Conservation (phyloP, 1,140 invertebrate species). For the Philopotamus ludificatus region DNA sequence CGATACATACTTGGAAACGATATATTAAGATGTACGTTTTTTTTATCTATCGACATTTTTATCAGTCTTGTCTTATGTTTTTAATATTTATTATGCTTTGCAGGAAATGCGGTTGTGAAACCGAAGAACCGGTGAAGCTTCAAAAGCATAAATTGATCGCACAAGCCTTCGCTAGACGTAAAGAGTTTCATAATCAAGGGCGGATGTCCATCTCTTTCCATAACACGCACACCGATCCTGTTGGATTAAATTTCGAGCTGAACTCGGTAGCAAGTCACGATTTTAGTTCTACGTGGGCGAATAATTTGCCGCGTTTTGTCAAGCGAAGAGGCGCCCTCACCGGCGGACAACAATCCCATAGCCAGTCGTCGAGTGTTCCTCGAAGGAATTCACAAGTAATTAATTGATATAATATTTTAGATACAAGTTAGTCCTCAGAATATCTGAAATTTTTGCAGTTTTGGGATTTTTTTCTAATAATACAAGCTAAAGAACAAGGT, state of each 20-base stretch:
- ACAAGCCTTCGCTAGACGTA: conserved; percentile 84
- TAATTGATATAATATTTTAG: no score
- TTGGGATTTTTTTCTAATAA: no score
- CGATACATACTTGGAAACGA: conserved; percentile 78
- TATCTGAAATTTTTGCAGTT: no score
- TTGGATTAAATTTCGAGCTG: conserved; percentile 82
- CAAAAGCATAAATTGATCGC: conserved; percentile 89
- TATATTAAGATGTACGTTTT: conserved; percentile 73
- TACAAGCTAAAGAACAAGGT: no score
- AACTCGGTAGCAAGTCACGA: conserved; percentile 76
- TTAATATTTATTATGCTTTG: neutral
- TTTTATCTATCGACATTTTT: conserved; percentile 1
- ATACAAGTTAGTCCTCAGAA: conserved; percentile 43
- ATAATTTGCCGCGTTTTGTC: conserved; percentile 82
- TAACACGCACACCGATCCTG: conserved; percentile 84
- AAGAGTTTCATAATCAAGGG: conserved; percentile 78
- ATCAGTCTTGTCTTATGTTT: neutral
- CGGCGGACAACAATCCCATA: conserved; percentile 59
- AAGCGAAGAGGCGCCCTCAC: conserved; percentile 76
- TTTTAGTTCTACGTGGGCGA: conserved; percentile 82
- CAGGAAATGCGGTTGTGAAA: conserved; percentile 68
- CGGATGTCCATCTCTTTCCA: conserved; percentile 83
- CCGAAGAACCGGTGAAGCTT: conserved; percentile 69
- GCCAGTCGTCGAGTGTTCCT: conserved; percentile 54
- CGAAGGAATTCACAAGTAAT: conserved; percentile 54